Evolutionary conservation across 1,140 invertebrate genomes (phyloP).

Genomic region (Phymorhynchus buccinoides): DNA sequence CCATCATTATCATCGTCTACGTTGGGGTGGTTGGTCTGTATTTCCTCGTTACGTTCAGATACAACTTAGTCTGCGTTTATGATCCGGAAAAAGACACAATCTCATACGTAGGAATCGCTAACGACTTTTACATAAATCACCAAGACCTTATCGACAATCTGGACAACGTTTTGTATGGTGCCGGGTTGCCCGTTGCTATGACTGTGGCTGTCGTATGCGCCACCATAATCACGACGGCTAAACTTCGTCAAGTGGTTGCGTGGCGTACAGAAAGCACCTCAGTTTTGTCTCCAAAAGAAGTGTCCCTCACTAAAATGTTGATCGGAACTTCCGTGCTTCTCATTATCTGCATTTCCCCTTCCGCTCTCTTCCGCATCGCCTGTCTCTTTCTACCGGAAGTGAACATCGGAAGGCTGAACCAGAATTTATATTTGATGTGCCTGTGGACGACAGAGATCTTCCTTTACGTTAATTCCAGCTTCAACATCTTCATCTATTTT

Average conservation of each 20-base stretch:
- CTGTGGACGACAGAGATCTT: background rate
- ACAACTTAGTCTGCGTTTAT: background rate
- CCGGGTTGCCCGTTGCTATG: background rate
- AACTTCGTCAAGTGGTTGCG: background rate
- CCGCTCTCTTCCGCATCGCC: background rate
- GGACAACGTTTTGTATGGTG: background rate
- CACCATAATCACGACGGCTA: background rate
- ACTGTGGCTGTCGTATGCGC: background rate
- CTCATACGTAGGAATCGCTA: background rate
- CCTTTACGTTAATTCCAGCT: background rate
- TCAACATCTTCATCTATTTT: conserved; percentile 23
- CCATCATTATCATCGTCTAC: background rate
- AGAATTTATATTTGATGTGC: background rate
- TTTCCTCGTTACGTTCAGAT: background rate
- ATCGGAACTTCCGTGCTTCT: background rate
- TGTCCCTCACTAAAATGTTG: conserved; percentile 7
- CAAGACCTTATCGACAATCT: background rate
- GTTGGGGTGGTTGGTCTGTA: background rate
- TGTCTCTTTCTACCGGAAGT: background rate
- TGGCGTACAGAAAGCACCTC: background rate
- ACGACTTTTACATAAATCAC: background rate
- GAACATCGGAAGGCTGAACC: background rate
- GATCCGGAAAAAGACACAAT: background rate
- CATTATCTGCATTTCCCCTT: background rate
- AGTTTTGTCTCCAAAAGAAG: background rate